phyloP scores from a whole-genome alignment of 2,888 invertebrate genomes.

The Digitonthophagus gazella region DNA sequence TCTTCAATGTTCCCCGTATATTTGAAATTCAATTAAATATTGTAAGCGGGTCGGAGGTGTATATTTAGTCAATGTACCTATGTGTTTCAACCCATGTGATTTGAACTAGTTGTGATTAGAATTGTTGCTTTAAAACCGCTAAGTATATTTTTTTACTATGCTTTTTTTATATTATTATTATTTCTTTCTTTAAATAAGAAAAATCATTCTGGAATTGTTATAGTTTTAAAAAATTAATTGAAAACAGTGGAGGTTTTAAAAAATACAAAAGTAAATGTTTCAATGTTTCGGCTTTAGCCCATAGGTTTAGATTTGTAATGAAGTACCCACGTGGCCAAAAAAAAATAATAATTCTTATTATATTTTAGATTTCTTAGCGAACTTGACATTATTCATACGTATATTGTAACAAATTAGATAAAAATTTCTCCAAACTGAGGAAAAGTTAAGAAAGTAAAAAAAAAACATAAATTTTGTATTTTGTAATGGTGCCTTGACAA shows the following conservation, averaged over 20 bases:
- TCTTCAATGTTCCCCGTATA: neutral
- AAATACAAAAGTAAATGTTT: conserved; percentile 44
- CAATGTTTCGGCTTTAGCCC: conserved; percentile 51
- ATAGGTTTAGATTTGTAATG: conserved; percentile 40
- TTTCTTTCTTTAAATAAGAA: conserved; percentile 1
- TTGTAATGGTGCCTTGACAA: conserved; percentile 55
- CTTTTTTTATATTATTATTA: neutral
- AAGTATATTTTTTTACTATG: conserved; percentile 7
- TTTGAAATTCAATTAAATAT: conserved; percentile 7
- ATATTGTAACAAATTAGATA: conserved; percentile 22
- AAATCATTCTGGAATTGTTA: neutral
- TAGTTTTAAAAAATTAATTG: neutral
- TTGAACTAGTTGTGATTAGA: conserved; percentile 22
- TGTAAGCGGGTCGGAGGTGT: neutral
- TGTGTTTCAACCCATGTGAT: conserved; percentile 23
- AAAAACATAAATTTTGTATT: conserved; percentile 38
- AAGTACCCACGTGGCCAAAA: conserved; percentile 50
- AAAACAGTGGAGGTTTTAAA: neutral
- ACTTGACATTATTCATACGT: conserved; percentile 31
- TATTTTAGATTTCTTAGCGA: conserved; percentile 14
- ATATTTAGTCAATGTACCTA: conserved; percentile 10
- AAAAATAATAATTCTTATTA: conserved; percentile 13
- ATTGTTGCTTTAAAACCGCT: conserved; percentile 17
- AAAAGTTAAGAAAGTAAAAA: conserved; percentile 18
- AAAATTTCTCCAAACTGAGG: conserved; percentile 20